Evolutionary conservation across 2,797 vertebrate species (phyloP).

Genomic region (Apodemus agrarius): DNA sequence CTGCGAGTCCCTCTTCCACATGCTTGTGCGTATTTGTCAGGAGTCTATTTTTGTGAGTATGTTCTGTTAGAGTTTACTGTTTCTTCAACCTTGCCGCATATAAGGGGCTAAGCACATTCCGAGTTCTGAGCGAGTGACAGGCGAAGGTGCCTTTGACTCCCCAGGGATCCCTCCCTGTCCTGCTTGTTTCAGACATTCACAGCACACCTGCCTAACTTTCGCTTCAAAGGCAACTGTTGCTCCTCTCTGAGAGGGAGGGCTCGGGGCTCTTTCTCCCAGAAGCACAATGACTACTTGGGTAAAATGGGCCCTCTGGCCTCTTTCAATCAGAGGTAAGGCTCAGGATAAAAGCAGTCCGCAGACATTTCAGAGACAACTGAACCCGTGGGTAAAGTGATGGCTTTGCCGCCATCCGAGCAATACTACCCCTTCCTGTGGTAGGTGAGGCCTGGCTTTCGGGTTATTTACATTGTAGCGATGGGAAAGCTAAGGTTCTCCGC

Average conservation of each 20-base stretch:
- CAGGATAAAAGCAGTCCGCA: conserved; percentile 32
- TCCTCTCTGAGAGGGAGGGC: background rate
- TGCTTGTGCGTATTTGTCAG: conserved; percentile 62
- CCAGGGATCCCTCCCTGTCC: conserved; percentile 12
- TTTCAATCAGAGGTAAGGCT: conserved; percentile 33
- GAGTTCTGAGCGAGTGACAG: conserved; percentile 11
- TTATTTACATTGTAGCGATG: background rate
- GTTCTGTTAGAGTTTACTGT: conserved; percentile 62
- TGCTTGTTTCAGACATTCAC: conserved; percentile 4
- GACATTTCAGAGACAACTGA: conserved; percentile 38
- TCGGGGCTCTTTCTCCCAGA: conserved; percentile 52
- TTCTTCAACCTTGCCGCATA: conserved; percentile 55
- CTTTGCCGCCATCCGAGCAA: background rate
- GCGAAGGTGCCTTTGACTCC: background rate
- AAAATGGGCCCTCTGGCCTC: conserved; percentile 43
- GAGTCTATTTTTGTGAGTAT: conserved; percentile 71
- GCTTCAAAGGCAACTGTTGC: conserved; percentile 19
- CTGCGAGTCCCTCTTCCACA: conserved; percentile 4
- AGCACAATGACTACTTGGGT: conserved; percentile 54
- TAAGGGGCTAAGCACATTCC: conserved; percentile 28
- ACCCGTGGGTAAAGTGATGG: background rate
- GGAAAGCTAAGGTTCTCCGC: background rate
- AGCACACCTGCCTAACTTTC: conserved; percentile 39
- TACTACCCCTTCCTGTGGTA: background rate
- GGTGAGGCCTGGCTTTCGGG: background rate